A percentile compares a stretch with the other conserved stretches of the same genome.
Evolutionary conservation across 1,140 invertebrate genomes (phyloP).

Genomic region (Platorchestia sp.): DNA sequence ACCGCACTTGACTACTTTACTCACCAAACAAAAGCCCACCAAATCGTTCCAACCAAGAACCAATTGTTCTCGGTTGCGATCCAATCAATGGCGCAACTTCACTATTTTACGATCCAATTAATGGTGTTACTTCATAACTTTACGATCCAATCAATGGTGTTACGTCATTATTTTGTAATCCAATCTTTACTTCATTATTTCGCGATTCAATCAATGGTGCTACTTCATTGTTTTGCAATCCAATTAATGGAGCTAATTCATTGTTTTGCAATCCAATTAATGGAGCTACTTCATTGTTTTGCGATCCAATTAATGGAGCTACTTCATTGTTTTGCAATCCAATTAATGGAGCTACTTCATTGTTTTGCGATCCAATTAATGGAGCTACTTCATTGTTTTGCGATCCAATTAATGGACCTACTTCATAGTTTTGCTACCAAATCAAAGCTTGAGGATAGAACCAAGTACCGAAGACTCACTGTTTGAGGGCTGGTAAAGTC

Average conservation of each 20-base stretch:
- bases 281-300: background rate
- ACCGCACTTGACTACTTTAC: background rate
- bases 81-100: background rate
- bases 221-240: background rate
- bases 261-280: background rate
- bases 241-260: no score
- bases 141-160: background rate
- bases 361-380: background rate
- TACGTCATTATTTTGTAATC: background rate
- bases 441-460: background rate
- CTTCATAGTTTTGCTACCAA: background rate
- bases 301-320: background rate
- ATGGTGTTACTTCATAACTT: no score
- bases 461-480: slow-evolving; percentile 75
- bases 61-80: no score
- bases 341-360: background rate
- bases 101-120: background rate
- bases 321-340: no score
- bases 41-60: background rate
- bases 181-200: no score
- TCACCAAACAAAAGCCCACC: background rate
- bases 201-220: background rate
- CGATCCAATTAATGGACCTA: background rate
- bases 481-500: slow-evolving; percentile 83
- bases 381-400: background rate